Percentiles rank a stretch among this genome's conserved stretches.
Conservation (phyloP, 2,888 invertebrate genomes). For the Temnothorax ravouxi region DNA sequence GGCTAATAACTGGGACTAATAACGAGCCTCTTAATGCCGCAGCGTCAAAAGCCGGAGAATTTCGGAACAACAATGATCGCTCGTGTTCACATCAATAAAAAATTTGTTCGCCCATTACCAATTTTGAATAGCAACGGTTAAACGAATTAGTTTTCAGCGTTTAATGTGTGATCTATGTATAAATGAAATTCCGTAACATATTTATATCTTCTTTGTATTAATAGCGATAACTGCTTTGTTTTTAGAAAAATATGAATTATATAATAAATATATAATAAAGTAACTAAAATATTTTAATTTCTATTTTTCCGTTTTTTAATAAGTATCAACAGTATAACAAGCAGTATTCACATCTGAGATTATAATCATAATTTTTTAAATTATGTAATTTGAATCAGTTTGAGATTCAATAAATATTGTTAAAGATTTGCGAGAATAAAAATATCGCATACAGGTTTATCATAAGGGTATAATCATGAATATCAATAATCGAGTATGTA, state of each 20-base stretch:
- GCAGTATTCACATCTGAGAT: not conserved
- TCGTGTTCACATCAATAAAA: not conserved
- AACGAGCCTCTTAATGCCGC: conserved; percentile 32
- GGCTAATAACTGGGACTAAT: conserved; percentile 52
- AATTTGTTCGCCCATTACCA: not conserved
- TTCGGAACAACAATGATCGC: conserved; percentile 15
- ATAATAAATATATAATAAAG: not conserved
- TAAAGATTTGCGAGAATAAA: not conserved
- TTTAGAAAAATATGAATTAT: not conserved
- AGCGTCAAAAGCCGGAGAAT: conserved; percentile 12
- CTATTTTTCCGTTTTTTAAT: not conserved
- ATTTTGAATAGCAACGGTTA: not conserved
- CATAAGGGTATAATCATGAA: not conserved
- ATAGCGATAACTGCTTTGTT: not conserved
- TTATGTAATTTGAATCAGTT: not conserved
- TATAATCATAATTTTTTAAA: not conserved
- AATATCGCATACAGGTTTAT: not conserved
- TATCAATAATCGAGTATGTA: not conserved
- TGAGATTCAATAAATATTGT: not conserved
- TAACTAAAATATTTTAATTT: not conserved
- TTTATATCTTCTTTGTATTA: not conserved
- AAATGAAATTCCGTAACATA: not conserved
- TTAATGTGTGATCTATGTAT: not conserved
- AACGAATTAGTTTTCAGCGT: not conserved
- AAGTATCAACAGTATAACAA: not conserved